A percentile compares a stretch with the other conserved stretches of the same genome.
Conservation (phyloP, 2,888 invertebrate species). For the Synergus itoensis region DNA sequence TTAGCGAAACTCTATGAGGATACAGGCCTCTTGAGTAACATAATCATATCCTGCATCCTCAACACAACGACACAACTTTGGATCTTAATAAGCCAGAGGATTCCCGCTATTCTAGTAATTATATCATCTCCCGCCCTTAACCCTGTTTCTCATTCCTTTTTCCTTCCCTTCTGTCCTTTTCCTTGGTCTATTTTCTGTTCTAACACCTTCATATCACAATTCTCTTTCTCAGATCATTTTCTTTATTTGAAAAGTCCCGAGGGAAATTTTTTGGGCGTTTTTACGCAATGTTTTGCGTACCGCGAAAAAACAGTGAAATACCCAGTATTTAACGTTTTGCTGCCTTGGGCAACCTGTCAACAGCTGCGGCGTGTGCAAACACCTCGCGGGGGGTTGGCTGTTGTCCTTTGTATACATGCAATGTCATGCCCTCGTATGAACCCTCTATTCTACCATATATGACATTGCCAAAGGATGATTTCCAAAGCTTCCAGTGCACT, state of each 20-base stretch:
- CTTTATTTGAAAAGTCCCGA: not conserved
- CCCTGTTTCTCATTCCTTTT: no score
- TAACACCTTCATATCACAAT: not conserved
- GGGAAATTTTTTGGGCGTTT: conserved; percentile 1
- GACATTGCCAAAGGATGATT: conserved; percentile 6
- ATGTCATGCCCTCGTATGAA: conserved; percentile 35
- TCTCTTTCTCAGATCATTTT: not conserved
- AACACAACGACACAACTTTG: not conserved
- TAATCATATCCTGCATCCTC: conserved; percentile 4
- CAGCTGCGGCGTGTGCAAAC: conserved; percentile 66
- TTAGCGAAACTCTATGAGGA: conserved; percentile 51
- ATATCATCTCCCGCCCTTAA: no score
- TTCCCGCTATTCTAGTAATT: not conserved
- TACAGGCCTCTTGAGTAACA: not conserved
- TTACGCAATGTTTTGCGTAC: conserved; percentile 50
- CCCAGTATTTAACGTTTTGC: conserved; percentile 58
- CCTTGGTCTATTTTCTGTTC: not conserved
- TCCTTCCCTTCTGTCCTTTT: not conserved
- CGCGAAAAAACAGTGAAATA: conserved; percentile 38
- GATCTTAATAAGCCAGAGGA: not conserved
- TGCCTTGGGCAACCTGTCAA: conserved; percentile 59
- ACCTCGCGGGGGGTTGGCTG: conserved; percentile 59
- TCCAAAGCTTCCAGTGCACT: not conserved
- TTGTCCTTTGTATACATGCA: conserved; percentile 53
- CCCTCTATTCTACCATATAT: not conserved